Percentiles rank a stretch among this genome's conserved stretches.
phyloP scores from a whole-genome alignment of 2,888 invertebrate species.

The Drosophila greeni region DNA sequence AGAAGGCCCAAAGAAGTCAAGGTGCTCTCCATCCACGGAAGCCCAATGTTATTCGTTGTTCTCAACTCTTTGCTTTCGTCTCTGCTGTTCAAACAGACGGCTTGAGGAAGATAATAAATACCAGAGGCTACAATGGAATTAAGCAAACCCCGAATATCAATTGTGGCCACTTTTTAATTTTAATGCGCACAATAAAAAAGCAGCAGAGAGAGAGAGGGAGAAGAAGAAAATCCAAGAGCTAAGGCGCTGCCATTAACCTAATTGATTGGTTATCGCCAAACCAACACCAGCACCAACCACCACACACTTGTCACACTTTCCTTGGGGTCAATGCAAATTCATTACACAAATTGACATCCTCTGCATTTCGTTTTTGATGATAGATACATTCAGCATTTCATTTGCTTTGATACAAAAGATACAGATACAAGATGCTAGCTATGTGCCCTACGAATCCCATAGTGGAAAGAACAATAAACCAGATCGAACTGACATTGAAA shows the following conservation, averaged over 20 bases:
- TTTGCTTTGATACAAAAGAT: slow-evolving; percentile 11
- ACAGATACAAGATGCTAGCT: background rate
- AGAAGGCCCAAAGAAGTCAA: slow-evolving; percentile 30
- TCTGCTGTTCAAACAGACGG: slow-evolving; percentile 35
- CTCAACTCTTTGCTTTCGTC: slow-evolving; percentile 1
- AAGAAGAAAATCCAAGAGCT: slow-evolving; percentile 1
- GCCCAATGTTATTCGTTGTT: slow-evolving; percentile 21
- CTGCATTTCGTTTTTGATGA: slow-evolving; percentile 44
- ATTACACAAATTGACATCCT: slow-evolving; percentile 62
- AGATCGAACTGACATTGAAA: slow-evolving; percentile 1
- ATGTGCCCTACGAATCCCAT: background rate
- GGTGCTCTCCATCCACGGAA: slow-evolving; percentile 29
- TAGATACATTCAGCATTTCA: slow-evolving; percentile 7
- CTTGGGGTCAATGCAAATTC: slow-evolving; percentile 51
- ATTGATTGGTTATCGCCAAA: slow-evolving; percentile 57
- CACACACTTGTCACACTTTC: slow-evolving; percentile 19
- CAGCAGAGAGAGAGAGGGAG: too few species aligned
- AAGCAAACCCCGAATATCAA: slow-evolving; percentile 18
- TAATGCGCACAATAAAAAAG: slow-evolving; percentile 34
- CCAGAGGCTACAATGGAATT: slow-evolving; percentile 9
- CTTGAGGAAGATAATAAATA: slow-evolving; percentile 27
- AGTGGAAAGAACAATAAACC: slow-evolving; percentile 12
- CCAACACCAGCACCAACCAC: background rate
- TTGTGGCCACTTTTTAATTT: slow-evolving; percentile 22
- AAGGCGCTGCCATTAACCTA: slow-evolving; percentile 54